phyloP scores from a whole-genome alignment of 2,888 invertebrate genomes.

The Entomobrya proxima region DNA sequence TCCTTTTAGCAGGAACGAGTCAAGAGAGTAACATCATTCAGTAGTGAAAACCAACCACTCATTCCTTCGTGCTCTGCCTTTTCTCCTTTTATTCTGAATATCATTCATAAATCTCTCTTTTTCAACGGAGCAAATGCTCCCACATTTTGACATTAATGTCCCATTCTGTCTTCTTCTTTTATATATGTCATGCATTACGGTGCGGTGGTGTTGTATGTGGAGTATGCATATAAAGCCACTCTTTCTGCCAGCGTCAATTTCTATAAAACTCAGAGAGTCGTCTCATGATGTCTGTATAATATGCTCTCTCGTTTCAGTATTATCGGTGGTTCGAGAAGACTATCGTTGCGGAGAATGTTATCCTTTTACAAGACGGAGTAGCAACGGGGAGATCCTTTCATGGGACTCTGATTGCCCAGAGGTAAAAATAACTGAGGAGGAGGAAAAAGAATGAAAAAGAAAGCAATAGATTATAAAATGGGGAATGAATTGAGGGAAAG shows the following conservation, averaged over 20 bases:
- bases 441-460: conserved; percentile 56
- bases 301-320: conserved; percentile 61
- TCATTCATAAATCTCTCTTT: conserved; percentile 68
- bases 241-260: not conserved
- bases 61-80: conserved; percentile 53
- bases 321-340: conserved; percentile 70
- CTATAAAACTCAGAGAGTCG: conserved; percentile 5
- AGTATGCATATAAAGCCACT: not conserved
- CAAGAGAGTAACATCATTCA: conserved; percentile 31
- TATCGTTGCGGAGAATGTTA: conserved; percentile 74
- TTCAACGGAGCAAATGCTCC: conserved; percentile 64
- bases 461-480: conserved; percentile 65
- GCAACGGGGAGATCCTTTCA: conserved; percentile 62
- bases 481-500: conserved; percentile 53
- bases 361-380: conserved; percentile 67
- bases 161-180: conserved; percentile 65
- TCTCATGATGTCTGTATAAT: conserved; percentile 12
- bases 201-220: not conserved
- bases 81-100: conserved; percentile 58
- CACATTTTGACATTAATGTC: conserved; percentile 71
- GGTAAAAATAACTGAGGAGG: conserved; percentile 59
- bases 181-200: conserved; percentile 26
- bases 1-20: not conserved
- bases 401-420: conserved; percentile 73
- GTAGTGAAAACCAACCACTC: conserved; percentile 46